phyloP scores from a whole-genome alignment of 2,888 invertebrate genomes.

The Protonemura montana region DNA sequence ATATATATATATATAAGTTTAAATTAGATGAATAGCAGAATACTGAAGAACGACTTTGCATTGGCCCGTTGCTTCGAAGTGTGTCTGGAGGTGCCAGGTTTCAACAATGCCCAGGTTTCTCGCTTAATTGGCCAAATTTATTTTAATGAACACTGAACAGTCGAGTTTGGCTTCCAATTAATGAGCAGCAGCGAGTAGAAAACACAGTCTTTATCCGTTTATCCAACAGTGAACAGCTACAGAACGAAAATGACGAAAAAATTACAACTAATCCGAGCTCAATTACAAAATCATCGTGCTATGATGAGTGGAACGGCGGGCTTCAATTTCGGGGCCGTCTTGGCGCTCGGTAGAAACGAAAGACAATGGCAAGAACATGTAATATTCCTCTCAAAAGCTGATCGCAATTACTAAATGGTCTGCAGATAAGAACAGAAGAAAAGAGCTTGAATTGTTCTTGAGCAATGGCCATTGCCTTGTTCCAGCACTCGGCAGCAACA shows the following conservation, averaged over 20 bases:
- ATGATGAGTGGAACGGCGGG: background rate
- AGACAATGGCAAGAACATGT: background rate
- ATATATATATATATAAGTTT: background rate
- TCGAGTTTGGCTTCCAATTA: background rate
- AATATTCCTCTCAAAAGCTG: slow-evolving; percentile 5
- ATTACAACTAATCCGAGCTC: background rate
- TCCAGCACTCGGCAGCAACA: background rate
- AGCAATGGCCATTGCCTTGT: background rate
- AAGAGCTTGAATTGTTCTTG: slow-evolving; percentile 7
- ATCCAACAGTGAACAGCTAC: slow-evolving; percentile 1
- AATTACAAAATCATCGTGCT: background rate
- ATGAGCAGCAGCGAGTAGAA: background rate
- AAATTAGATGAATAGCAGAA: background rate
- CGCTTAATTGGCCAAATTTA: background rate
- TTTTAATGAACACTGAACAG: background rate
- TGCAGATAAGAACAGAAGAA: slow-evolving; percentile 3
- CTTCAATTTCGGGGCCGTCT: background rate
- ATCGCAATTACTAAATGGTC: slow-evolving; percentile 12
- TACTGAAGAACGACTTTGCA: background rate
- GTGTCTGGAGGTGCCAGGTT: background rate
- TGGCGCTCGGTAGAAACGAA: background rate
- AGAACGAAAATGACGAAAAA: slow-evolving; percentile 2
- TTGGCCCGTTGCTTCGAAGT: background rate
- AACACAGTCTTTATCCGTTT: background rate
- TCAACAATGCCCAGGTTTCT: background rate